Evolutionary conservation across 2,113 vertebrate species (phyloP).

Genomic region (Oreochromis aureus): DNA sequence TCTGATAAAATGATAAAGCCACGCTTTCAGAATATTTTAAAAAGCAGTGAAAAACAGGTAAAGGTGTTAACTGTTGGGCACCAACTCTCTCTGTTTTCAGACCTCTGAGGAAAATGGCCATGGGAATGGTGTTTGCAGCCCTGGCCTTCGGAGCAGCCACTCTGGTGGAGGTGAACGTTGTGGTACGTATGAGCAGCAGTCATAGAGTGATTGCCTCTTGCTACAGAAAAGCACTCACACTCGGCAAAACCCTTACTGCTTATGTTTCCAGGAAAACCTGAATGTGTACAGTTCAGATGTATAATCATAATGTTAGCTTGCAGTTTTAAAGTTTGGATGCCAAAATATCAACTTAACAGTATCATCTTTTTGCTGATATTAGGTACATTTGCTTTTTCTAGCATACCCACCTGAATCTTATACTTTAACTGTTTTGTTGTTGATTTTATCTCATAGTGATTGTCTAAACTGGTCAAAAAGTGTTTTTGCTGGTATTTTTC

Average conservation of each 20-base stretch:
- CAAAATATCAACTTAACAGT: not conserved
- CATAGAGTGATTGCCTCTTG: not conserved
- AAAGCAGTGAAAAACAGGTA: not conserved
- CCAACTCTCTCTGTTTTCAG: slow-evolving; percentile 54
- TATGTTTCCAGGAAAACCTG: not conserved
- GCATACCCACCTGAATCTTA: not conserved
- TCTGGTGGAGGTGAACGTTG: slow-evolving; percentile 84
- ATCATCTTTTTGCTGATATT: not conserved
- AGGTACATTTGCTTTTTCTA: not conserved
- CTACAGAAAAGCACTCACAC: not conserved
- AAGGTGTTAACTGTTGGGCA: not conserved
- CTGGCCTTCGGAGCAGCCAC: slow-evolving; percentile 86
- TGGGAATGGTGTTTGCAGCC: slow-evolving; percentile 89
- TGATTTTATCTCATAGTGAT: not conserved
- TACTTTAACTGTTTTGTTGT: not conserved
- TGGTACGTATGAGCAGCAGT: slow-evolving; percentile 70
- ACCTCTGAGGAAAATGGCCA: slow-evolving; percentile 88
- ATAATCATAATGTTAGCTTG: not conserved
- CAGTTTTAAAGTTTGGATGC: not conserved
- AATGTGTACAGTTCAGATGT: not conserved
- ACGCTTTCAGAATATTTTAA: not conserved
- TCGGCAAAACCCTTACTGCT: not conserved
- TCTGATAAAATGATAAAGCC: not conserved
- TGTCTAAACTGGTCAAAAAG: not conserved
- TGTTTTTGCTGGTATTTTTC: not conserved